A percentile compares a stretch with the other conserved stretches of the same genome.
Evolutionary conservation across 2,113 vertebrate species (phyloP).

Genomic region (Himantopus leucocephalus): DNA sequence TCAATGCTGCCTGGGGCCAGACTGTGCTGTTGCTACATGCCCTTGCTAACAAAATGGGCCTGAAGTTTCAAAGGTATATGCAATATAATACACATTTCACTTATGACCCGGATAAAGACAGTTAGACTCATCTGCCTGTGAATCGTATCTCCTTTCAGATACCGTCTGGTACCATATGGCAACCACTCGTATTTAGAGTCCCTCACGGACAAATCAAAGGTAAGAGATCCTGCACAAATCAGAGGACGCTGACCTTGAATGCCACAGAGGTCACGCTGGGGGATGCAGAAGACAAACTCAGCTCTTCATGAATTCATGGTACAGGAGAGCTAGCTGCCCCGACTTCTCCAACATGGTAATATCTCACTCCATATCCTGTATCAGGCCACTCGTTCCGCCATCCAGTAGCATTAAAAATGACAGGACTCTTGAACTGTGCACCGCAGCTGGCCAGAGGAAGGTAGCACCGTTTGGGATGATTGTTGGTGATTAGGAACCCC

Average conservation of each 20-base stretch:
- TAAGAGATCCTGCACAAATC: slow-evolving; percentile 7
- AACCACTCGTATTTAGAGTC: slow-evolving; percentile 98
- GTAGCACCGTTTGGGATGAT: accelerated
- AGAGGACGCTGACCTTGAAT: not conserved
- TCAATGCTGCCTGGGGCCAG: slow-evolving; percentile 98
- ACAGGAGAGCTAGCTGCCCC: not conserved
- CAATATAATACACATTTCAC: not conserved
- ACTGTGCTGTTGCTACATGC: slow-evolving; percentile 95
- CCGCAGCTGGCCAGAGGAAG: not conserved
- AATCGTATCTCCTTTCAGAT: slow-evolving; percentile 72
- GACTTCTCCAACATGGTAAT: accelerated
- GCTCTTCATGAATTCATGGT: not conserved
- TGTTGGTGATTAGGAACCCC: not conserved
- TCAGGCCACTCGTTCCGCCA: not conserved
- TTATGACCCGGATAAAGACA: accelerated
- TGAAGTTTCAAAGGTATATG: slow-evolving; percentile 90
- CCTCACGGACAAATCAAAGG: slow-evolving; percentile 96
- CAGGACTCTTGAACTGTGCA: not conserved
- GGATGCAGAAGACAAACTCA: not conserved
- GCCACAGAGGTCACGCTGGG: not conserved
- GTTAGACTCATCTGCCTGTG: not conserved
- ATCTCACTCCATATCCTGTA: accelerated
- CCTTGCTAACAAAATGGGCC: slow-evolving; percentile 97
- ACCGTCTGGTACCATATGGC: slow-evolving; percentile 94
- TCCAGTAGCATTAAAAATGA: not conserved